These are phyloP conservation scores for Eurystomus gularis DNA, from an alignment of 2,113 vertebrate species.

Conservation along the genomic window DNA sequence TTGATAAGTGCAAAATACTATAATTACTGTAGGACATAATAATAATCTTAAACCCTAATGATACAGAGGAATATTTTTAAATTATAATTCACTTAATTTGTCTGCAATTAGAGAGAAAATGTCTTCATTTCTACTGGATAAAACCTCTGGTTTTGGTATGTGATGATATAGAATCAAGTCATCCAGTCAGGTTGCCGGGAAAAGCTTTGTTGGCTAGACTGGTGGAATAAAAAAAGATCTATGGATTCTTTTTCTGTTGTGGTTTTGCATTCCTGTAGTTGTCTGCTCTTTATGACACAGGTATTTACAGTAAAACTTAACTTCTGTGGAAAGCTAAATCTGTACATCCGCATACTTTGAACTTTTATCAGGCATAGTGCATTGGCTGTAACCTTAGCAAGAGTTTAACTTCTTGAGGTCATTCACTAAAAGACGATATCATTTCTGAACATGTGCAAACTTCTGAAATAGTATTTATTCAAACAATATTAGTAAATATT, in stretches of 20 bases:
- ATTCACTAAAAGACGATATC: not conserved
- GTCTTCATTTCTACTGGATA: not conserved
- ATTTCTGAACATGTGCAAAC: not conserved
- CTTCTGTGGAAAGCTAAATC: not conserved
- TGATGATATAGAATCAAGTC: not conserved
- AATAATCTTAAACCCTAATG: not conserved
- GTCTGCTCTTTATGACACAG: not conserved
- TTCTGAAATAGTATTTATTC: not conserved
- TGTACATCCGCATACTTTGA: fast-evolving
- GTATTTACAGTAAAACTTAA: not conserved
- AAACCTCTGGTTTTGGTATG: not conserved
- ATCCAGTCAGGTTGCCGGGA: not conserved
- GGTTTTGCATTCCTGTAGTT: not conserved
- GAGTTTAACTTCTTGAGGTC: not conserved
- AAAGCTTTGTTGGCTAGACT: not conserved
- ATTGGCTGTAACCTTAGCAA: not conserved
- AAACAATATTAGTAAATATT: not conserved
- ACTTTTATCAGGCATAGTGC: not conserved
- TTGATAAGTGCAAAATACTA: not conserved
- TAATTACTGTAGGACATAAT: not conserved
- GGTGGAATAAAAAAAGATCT: not conserved
- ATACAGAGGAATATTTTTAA: not conserved
- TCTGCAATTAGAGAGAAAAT: not conserved
- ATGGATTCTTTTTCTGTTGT: not conserved
- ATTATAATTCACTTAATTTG: not conserved